Base-by-base conservation (phyloP, 2,888 invertebrate species). In the Drosophila longiperda region DNA sequence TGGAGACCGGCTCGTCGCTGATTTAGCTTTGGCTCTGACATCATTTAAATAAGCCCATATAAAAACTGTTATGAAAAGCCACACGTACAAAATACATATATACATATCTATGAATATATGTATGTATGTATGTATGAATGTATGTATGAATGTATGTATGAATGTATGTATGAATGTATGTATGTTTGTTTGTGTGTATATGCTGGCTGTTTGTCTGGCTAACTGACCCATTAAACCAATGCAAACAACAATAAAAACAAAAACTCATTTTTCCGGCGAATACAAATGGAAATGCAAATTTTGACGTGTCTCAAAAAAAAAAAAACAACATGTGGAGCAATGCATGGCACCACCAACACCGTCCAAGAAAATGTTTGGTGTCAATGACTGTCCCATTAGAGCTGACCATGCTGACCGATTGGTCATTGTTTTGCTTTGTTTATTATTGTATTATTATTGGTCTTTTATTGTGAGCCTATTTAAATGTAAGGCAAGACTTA, bases 1-100 rank as follows among this genome's bases (percentile, higher is more conserved):
- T 66, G 72, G 71, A 57, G 67, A 61, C 66, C 60, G 70, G 66
- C 73, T 48, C 42, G 33, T 20, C 42, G 15, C 23, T 7, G 45
- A 48, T 54, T 60, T 53, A 26, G 59, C 66, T 59, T 57, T 59
- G 61, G 64, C 78, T 71, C 82, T 73, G 84, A 79, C 84, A 80
- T 87, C 90, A 87, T 87, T 87, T 89, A 63, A 87, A 90, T 87
- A 84, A 82, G 75, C 76, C 69, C 73, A 72, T 64, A 73, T 49
- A 66, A 62, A 74, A 71, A 70, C 60, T 70, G 70, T 89, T 86
- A 79, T 73, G 82, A 90, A 78, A 73, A 77, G 61, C 26, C 45
- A 68, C 55, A 48, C 34, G 23, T 20, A 38, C 8, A 32, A 33
- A 32, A 53, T 8, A 55, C 26, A 23, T 23, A n/a, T n/a, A n/a